Percentiles rank a stretch among this genome's conserved stretches.
Conservation (phyloP, 2,888 invertebrate genomes). For the Bursaphelenchus okinawaensis region DNA sequence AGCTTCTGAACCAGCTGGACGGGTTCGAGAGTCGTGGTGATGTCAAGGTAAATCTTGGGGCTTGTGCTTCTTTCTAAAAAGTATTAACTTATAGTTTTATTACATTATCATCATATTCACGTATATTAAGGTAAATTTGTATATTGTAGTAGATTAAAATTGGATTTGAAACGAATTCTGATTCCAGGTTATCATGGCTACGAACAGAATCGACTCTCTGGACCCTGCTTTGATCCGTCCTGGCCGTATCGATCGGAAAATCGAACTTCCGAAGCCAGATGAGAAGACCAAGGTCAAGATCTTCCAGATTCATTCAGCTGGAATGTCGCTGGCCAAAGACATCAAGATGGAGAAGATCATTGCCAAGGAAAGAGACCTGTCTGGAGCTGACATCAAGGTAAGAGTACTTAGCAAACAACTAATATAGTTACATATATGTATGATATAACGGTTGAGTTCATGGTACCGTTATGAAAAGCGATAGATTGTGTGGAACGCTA, state of each 20-base stretch:
- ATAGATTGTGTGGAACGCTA: too few species aligned
- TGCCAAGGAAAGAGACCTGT: conserved; percentile 31
- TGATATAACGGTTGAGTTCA: neutral
- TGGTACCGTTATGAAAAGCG: too few species aligned
- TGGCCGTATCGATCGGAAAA: conserved; percentile 95
- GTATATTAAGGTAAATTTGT: too few species aligned
- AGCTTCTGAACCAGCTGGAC: conserved; percentile 91
- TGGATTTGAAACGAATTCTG: neutral
- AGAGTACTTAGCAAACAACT: conserved; percentile 1
- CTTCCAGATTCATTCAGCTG: conserved; percentile 28
- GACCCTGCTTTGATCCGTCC: conserved; percentile 97
- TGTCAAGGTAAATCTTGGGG: conserved; percentile 84
- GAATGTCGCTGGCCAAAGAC: conserved; percentile 36
- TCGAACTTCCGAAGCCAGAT: conserved; percentile 78
- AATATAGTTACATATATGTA: neutral
- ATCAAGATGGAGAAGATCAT: conserved; percentile 36
- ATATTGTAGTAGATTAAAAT: too few species aligned
- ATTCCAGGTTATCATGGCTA: conserved; percentile 83
- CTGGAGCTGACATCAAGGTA: neutral
- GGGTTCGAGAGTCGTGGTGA: conserved; percentile 93
- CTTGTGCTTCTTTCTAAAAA: too few species aligned
- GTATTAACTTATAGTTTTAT: too few species aligned
- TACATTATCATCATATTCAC: too few species aligned
- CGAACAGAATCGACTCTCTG: conserved; percentile 92
- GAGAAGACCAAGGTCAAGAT: conserved; percentile 86